Evolutionary conservation across 2,797 vertebrate species (phyloP), one percentile per base, ranked within the genome.

Genomic region (Cynopterus sphinx): DNA sequence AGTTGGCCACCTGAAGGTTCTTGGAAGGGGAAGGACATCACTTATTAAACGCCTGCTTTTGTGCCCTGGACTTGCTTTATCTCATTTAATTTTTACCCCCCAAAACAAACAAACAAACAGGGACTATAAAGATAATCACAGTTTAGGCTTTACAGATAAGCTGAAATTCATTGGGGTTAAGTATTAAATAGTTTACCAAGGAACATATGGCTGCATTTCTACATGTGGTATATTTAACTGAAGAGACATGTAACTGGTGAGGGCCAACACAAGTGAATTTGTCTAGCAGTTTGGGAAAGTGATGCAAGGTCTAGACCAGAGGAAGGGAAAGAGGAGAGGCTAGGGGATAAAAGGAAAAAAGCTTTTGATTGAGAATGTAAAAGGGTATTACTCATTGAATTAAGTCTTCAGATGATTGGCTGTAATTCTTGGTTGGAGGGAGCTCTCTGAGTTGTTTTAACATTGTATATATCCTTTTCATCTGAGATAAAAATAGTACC

Each of bases 31-130:
- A 6, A 53, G 87, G 26, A 10, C 13, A 39, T 39, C 61, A 55
- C 51, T 92, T 92, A 39, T 46, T 94, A 94, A 78, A 79, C 78
- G 74, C 43, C n/a, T 90, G 43, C 59, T 91, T 90, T 65, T 96
- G 78, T 67, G 26, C n/a, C n/a, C 33, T 83, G 43, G 68, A 16
- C 68, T 95, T 74, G 28, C 74, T 87, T 94, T 94, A 74, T 77
- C n/a, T 89, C 39, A 49, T 74, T 84, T 74, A 43, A 73, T 83
- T 74, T 70, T 86, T 36, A 63, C 46, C 9, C 41, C 41, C 41
- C 41, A 78, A 85, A 8, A 68, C 39, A 41, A 24, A 5, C 13
- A 71, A 31, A 65, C 53, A n/a, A 43, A n/a, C 49, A 39, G 57
- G 75, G 65, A 90, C 55, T 49, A 71, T 70, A 84, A 87, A 73